Base-by-base conservation (phyloP, 2,113 vertebrate genomes). In the Tautogolabrus adspersus region DNA sequence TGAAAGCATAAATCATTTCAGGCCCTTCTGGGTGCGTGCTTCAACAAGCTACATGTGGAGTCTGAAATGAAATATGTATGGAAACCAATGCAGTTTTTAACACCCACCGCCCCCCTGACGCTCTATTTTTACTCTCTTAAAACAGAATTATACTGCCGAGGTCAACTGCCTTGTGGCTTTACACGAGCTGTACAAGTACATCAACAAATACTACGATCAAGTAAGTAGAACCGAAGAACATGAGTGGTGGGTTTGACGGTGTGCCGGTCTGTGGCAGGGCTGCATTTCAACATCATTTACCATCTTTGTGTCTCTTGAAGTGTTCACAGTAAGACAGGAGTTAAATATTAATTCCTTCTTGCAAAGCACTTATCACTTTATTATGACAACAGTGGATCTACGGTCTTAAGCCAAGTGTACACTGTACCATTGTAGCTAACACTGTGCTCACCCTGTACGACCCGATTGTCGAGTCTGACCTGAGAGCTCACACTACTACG, bases 141-240 rank as follows among this genome's bases (percentile, higher is more conserved):
- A 75, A 79, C 77, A 99, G 98, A 99, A 98, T 93, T 97, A 96
- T 81, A 95, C 97, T 56, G 96, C 96, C 63, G 97, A 98, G 90
- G 96, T 99, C 30, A 98, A 98, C 92, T 96, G 95, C 12, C 91
- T 97, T 13, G 97, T 98, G 88, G 98, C 97, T 83, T 91, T 99
- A 26, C 96, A 98, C 2, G 97, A 99, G 83, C 92, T 99, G 84
- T 99, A 99, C 95, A 98, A 98, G 92, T 99, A 99, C 91, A 99
- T 99, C 94, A 99, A 98, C 94, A 99, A 98, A 78, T 98, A 99
- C 90, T 98, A 99, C 1, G 97, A 99, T 88, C 98, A 99, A 93
- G 98, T 99, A 79, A 95, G 96, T 91, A 54, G 18, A 8, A 52
- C 5, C 13, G 16, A 57, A 37, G 10, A 21, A 49, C 15, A 47